These are phyloP conservation scores for Montipora capricornis DNA, from an alignment of 64 coral and sea anemone species.

Conservation along the genomic window DNA sequence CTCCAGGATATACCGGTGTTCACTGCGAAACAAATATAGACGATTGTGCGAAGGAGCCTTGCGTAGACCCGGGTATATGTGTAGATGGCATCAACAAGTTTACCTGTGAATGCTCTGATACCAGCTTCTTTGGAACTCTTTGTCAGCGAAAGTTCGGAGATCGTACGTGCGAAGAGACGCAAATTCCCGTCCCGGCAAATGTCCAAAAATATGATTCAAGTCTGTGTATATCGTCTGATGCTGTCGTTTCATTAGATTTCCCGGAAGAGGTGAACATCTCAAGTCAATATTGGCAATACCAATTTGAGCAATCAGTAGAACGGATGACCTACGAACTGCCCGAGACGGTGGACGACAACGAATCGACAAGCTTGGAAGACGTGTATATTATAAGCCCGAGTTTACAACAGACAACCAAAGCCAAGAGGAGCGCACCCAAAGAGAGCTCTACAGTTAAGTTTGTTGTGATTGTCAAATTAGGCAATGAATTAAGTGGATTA, in stretches of 20 bases:
- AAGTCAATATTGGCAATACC: not conserved
- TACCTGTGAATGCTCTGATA: slow-evolving; percentile 59
- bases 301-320: not conserved
- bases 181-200: slow-evolving; percentile 63
- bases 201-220: not conserved
- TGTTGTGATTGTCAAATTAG: slow-evolving; percentile 7
- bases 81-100: slow-evolving; percentile 66
- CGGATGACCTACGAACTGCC: not conserved
- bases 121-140: slow-evolving; percentile 55
- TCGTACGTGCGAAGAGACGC: slow-evolving; percentile 44
- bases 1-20: slow-evolving; percentile 38
- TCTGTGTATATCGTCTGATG: not conserved
- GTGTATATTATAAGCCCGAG: slow-evolving; percentile 25
- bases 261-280: slow-evolving; percentile 6
- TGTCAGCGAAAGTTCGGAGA: slow-evolving; percentile 62
- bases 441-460: not conserved
- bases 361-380: not conserved
- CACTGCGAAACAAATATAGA: slow-evolving; percentile 75
- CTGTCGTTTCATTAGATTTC: slow-evolving; percentile 39
- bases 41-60: slow-evolving; percentile 53
- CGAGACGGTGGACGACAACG: slow-evolving; percentile 2
- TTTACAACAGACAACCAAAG: not conserved
- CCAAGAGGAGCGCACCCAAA: not conserved
- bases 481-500: not conserved
- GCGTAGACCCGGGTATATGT: slow-evolving; percentile 32